Conservation (phyloP, 2,797 vertebrate genomes). For the Myiothlypis chrysogaster region DNA sequence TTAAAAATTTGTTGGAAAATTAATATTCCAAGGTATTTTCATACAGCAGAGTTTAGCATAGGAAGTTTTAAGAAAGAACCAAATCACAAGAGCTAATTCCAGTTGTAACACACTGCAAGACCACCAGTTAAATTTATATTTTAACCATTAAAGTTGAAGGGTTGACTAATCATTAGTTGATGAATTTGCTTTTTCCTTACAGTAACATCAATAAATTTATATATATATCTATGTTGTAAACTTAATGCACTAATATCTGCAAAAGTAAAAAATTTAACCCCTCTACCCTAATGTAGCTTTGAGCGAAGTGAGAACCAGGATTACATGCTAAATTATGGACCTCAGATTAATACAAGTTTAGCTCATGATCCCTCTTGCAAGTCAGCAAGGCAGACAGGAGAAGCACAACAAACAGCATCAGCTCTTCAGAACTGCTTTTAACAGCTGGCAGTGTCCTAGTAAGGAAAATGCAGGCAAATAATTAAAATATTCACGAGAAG, state of each 20-base stretch:
- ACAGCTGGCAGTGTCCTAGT: neutral
- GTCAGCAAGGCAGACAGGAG: neutral
- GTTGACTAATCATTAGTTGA: neutral
- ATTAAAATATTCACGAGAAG: neutral
- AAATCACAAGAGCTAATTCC: neutral
- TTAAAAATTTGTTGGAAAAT: neutral
- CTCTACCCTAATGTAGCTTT: neutral
- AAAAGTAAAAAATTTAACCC: neutral
- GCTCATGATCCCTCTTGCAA: neutral
- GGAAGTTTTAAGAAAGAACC: neutral
- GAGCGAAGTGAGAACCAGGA: neutral
- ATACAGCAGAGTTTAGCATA: neutral
- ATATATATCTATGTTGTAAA: neutral
- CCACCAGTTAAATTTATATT: neutral
- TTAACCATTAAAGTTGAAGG: constrained; percentile 10
- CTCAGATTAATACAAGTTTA: neutral
- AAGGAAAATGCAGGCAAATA: neutral
- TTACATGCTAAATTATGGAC: neutral
- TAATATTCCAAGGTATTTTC: neutral
- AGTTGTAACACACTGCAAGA: neutral
- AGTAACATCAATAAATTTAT: neutral
- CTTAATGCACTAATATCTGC: neutral
- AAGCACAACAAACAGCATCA: neutral
- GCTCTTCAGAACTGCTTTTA: neutral
- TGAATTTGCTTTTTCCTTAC: constrained; percentile 3